These are phyloP conservation scores for Macroglossus sobrinus DNA, from an alignment of 2,113 vertebrate genomes.

Conservation along the genomic window DNA sequence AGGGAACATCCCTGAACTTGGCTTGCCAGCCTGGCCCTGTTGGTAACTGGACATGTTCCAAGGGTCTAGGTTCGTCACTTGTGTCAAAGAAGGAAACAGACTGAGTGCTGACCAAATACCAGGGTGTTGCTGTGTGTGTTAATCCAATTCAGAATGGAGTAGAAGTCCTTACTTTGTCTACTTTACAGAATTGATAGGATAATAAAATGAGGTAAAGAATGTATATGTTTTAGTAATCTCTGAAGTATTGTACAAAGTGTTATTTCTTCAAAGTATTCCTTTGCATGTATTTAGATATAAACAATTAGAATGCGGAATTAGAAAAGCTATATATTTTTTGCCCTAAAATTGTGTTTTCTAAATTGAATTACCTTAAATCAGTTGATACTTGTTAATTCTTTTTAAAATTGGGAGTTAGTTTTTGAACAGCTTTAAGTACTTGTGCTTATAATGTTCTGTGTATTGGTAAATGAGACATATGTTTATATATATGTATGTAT, in stretches of 20 bases:
- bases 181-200: background rate
- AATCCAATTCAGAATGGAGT: background rate
- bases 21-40: background rate
- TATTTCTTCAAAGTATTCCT: background rate
- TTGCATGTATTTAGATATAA: slow-evolving; percentile 13
- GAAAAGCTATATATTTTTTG: background rate
- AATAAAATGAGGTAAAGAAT: background rate
- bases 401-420: background rate
- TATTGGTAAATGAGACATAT: background rate
- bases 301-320: background rate
- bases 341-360: background rate
- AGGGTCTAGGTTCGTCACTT: background rate
- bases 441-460: background rate
- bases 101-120: background rate
- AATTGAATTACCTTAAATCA: background rate
- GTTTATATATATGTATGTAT: background rate
- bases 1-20: background rate
- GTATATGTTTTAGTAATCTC: background rate
- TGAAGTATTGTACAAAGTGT: background rate
- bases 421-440: background rate
- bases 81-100: background rate
- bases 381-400: background rate
- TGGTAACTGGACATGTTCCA: background rate
- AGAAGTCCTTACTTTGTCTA: background rate
- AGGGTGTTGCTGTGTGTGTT: background rate